These are phyloP conservation scores for Scaptodrosophila latifasciaeformis DNA, from an alignment of 2,888 invertebrate species.

Conservation along the genomic window DNA sequence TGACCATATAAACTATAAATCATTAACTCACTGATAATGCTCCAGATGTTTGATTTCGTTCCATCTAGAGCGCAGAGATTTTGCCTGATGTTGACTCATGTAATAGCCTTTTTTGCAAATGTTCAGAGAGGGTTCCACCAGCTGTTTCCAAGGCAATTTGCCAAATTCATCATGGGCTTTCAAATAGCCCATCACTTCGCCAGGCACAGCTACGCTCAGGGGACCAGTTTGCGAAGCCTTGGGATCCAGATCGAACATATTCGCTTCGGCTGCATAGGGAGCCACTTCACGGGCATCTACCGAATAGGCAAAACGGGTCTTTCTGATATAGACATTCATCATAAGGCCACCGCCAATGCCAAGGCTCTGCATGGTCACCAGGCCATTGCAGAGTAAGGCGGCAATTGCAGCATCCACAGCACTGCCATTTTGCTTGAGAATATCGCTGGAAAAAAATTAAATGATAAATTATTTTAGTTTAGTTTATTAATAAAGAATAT, in stretches of 20 bases:
- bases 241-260: conserved; percentile 51
- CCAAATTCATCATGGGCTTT: conserved; percentile 84
- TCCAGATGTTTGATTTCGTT: conserved; percentile 62
- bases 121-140: conserved; percentile 80
- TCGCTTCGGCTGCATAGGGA: conserved; percentile 78
- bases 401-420: conserved; percentile 91
- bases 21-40: conserved; percentile 75
- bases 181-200: conserved; percentile 88
- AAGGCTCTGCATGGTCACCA: conserved; percentile 86
- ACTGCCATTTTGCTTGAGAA: conserved; percentile 77
- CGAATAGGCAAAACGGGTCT: conserved; percentile 78
- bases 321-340: conserved; percentile 84
- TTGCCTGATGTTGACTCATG: conserved; percentile 78
- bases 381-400: conserved; percentile 89
- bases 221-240: conserved; percentile 76
- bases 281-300: conserved; percentile 87
- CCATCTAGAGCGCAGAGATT: conserved; percentile 76
- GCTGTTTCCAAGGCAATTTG: conserved; percentile 82
- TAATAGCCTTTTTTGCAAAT: conserved; percentile 81
- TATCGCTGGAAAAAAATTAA: conserved; percentile 48
- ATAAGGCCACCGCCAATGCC: conserved; percentile 87
- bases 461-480: too few relatives aligned
- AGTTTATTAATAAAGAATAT: too few relatives aligned
- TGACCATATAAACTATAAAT: not conserved
- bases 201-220: conserved; percentile 86